Percentiles rank a stretch among this genome's conserved stretches.
Conservation (phyloP, 53 echinoderm and acorn worm genomes). For the Stichopus horrens region DNA sequence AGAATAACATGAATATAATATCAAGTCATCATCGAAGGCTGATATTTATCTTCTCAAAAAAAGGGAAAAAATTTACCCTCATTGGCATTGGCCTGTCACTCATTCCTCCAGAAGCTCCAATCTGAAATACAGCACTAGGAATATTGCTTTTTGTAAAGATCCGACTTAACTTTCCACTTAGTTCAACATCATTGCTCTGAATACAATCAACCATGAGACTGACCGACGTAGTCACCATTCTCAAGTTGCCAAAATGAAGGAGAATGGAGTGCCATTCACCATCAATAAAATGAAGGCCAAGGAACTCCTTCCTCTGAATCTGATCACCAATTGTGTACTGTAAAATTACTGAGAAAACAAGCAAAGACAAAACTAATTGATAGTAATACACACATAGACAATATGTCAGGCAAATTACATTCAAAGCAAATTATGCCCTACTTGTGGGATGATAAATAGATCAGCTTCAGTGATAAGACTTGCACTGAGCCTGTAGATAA, state of each 20-base stretch:
- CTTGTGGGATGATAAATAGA: background rate
- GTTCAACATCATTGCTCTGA: conserved; percentile 31
- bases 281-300: conserved; percentile 66
- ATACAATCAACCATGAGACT: conserved; percentile 76
- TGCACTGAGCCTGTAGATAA: too few relatives aligned
- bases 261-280: conserved; percentile 81
- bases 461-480: too few relatives aligned
- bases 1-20: too few relatives aligned
- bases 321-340: conserved; percentile 56
- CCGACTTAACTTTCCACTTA: conserved; percentile 56
- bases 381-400: background rate
- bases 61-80: background rate
- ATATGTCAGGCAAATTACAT: background rate
- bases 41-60: too few relatives aligned
- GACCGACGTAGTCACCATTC: conserved; percentile 40
- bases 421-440: background rate
- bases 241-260: conserved; percentile 60
- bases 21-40: too few relatives aligned
- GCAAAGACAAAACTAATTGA: background rate
- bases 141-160: conserved; percentile 63
- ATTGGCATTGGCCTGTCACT: conserved; percentile 13
- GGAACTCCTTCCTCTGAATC: conserved; percentile 48
- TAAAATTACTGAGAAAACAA: conserved; percentile 51
- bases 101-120: conserved; percentile 64
- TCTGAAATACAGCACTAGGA: conserved; percentile 56